phyloP scores from a whole-genome alignment of 2,113 vertebrate species.

The Daphoenositta chrysoptera region DNA sequence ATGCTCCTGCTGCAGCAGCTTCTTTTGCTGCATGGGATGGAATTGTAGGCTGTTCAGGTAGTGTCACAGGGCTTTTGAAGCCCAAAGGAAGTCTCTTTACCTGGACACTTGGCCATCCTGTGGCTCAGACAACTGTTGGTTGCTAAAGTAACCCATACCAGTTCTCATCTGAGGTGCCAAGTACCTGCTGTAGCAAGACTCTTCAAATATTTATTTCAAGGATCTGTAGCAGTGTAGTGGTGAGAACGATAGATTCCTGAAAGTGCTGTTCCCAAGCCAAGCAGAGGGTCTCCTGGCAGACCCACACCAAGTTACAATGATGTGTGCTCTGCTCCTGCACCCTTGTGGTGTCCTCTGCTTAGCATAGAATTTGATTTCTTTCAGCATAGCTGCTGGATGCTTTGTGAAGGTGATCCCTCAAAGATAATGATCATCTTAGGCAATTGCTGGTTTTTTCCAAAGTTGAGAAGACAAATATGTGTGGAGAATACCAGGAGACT shows the following conservation, averaged over 20 bases:
- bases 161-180: conserved; percentile 42
- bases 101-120: not conserved
- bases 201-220: not conserved
- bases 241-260: not conserved
- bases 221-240: not conserved
- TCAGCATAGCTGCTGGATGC: not conserved
- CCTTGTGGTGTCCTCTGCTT: not conserved
- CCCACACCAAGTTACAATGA: not conserved
- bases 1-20: not conserved
- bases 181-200: conserved; percentile 1
- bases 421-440: not conserved
- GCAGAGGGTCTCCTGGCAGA: not conserved
- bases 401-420: not conserved
- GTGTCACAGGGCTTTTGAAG: not conserved
- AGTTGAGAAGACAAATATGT: not conserved
- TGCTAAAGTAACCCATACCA: not conserved
- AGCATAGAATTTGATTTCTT: not conserved
- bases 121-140: not conserved
- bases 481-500: not conserved
- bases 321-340: not conserved
- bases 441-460: not conserved
- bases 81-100: not conserved
- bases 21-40: not conserved
- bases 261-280: not conserved
- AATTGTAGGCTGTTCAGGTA: not conserved